Evolutionary conservation across 2,888 invertebrate genomes (phyloP).

Genomic region (Drosophila meridiana): DNA sequence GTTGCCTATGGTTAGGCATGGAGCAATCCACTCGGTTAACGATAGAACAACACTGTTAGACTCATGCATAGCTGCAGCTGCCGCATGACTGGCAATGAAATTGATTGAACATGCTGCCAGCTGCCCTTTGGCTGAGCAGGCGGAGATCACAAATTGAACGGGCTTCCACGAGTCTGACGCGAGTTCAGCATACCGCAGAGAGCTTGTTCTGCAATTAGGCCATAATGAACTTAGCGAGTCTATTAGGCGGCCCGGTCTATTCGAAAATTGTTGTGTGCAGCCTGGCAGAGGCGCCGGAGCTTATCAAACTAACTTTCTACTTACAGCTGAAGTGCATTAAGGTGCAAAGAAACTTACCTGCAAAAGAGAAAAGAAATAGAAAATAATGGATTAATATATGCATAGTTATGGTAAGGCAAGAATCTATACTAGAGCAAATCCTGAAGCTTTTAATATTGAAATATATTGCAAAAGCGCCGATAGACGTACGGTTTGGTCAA

Average conservation of each 20-base stretch:
- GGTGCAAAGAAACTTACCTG: conserved; percentile 49
- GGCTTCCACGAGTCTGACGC: background rate
- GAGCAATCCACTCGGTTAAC: conserved; percentile 8
- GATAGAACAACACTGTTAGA: conserved; percentile 5
- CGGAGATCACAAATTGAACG: conserved; percentile 9
- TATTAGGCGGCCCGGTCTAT: conserved; percentile 4
- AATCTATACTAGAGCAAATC: background rate
- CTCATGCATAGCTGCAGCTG: conserved; percentile 20
- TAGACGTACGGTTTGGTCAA: background rate
- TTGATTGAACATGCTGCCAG: conserved; percentile 57
- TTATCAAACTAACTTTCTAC: conserved; percentile 19
- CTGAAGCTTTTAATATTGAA: no score
- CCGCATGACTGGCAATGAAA: conserved; percentile 40
- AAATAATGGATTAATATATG: background rate
- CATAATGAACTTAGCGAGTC: conserved; percentile 23
- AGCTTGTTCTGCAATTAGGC: conserved; percentile 17
- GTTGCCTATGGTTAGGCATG: background rate
- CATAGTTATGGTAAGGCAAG: background rate
- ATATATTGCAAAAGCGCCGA: background rate
- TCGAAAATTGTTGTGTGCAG: conserved; percentile 14
- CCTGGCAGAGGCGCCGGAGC: background rate
- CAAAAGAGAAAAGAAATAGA: conserved; percentile 4
- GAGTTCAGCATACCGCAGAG: conserved; percentile 3
- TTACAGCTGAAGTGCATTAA: conserved; percentile 11
- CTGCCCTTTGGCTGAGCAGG: conserved; percentile 16